Conservation (phyloP, 2,888 invertebrate species). For the Tenthredo distinguenda region DNA sequence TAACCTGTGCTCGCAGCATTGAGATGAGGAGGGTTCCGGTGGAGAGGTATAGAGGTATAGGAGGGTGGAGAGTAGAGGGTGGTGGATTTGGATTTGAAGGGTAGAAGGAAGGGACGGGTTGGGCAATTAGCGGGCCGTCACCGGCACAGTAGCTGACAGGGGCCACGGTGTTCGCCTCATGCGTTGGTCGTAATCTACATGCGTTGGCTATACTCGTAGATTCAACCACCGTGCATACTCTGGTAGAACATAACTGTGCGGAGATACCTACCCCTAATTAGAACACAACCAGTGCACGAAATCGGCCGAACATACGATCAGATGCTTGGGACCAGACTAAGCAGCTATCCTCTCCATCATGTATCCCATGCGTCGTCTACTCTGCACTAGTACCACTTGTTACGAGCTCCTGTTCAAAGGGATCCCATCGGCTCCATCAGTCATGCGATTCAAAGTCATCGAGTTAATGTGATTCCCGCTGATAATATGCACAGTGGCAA, state of each 20-base stretch:
- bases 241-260: slow-evolving; percentile 18
- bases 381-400: slow-evolving; percentile 39
- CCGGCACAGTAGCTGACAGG: slow-evolving; percentile 76
- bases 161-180: slow-evolving; percentile 60
- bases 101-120: slow-evolving; percentile 68
- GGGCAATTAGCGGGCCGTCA: slow-evolving; percentile 79
- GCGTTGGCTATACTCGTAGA: slow-evolving; percentile 42
- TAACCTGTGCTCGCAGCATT: slow-evolving; percentile 3
- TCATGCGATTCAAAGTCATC: background rate
- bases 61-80: slow-evolving; percentile 2
- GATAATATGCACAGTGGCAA: background rate
- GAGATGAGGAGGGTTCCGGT: slow-evolving; percentile 15
- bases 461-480: slow-evolving; percentile 17
- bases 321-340: slow-evolving; percentile 25
- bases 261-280: slow-evolving; percentile 40
- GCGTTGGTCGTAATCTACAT: slow-evolving; percentile 49
- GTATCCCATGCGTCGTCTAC: background rate
- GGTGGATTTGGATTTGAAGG: slow-evolving; percentile 75
- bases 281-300: slow-evolving; percentile 32
- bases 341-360: slow-evolving; percentile 32
- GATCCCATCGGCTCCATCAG: background rate
- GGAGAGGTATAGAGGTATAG: background rate
- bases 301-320: slow-evolving; percentile 1
- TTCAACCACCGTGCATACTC: slow-evolving; percentile 10
- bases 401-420: slow-evolving; percentile 21